Evolutionary conservation across 1,140 invertebrate genomes (phyloP).

Genomic region (Drosophila azteca): DNA sequence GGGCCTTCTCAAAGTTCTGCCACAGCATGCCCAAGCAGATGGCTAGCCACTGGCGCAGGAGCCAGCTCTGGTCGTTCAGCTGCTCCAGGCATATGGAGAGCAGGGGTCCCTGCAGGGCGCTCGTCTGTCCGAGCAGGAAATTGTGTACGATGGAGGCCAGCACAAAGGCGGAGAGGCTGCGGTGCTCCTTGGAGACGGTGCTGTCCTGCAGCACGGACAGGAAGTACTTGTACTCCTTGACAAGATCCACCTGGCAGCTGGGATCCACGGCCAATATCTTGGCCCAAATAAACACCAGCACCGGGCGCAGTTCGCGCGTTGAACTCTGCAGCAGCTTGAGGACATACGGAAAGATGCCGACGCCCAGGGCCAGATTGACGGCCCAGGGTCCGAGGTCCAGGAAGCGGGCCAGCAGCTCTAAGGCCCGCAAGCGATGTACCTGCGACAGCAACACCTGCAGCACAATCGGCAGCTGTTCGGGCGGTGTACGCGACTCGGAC

Average conservation of each 20-base stretch:
- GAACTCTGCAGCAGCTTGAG: slow-evolving; percentile 97
- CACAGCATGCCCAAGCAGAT: slow-evolving; percentile 96
- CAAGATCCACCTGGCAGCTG: slow-evolving; percentile 97
- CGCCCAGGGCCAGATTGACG: slow-evolving; percentile 96
- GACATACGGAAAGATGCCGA: slow-evolving; percentile 99
- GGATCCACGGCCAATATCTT: slow-evolving; percentile 99
- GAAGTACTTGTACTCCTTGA: slow-evolving; percentile 98
- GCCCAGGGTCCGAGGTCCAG: slow-evolving; percentile 98
- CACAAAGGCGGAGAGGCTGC: slow-evolving; percentile 96
- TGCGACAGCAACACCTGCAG: slow-evolving; percentile 98
- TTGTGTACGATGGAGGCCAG: slow-evolving; percentile 96
- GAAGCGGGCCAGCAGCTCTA: slow-evolving; percentile 97
- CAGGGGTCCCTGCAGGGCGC: slow-evolving; percentile 92
- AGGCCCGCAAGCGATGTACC: slow-evolving; percentile 96
- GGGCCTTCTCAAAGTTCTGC: slow-evolving; percentile 95
- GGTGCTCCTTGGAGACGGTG: slow-evolving; percentile 91
- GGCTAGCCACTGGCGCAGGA: slow-evolving; percentile 95
- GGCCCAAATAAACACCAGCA: slow-evolving; percentile 99
- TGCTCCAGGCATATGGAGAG: slow-evolving; percentile 95
- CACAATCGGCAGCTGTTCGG: slow-evolving; percentile 98
- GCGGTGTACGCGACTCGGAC: slow-evolving; percentile 90
- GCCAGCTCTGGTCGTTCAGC: slow-evolving; percentile 86
- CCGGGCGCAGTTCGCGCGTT: slow-evolving; percentile 94
- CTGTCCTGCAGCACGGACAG: slow-evolving; percentile 94
- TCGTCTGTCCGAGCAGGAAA: slow-evolving; percentile 93